Evolutionary conservation across 2,113 vertebrate species (phyloP), one percentile per base, ranked within the genome.

Genomic region (Syngnathus scovelli): DNA sequence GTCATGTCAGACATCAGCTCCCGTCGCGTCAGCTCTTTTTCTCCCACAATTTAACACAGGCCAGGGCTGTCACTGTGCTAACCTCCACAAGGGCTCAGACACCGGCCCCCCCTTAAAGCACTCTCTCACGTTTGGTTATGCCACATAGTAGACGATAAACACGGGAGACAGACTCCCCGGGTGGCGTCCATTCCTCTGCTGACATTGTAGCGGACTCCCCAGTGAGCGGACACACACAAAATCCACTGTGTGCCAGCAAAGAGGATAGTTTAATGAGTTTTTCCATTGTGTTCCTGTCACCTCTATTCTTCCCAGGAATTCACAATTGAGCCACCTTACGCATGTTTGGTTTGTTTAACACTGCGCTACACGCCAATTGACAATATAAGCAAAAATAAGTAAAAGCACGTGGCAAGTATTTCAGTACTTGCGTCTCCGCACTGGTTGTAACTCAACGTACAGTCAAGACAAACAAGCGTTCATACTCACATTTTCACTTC

Each of bases 1-100:
- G 90, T 92, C 89, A 83, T 93, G 90, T 93, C 92, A 94, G 91
- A 94, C 92, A 94, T 93, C 90, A 88, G 80, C 93, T 89, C 91
- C 87, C 89, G 89, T 88, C 88, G 92, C 70, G 88, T 84, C 89
- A 75, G 84, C 85, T 88, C 92, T 91, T 90, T 85, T 89, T 90
- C 82, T 71, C 72, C 52, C 83, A 87, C 87, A 88, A 89, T 90
- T 93, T 88, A 90, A 78, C 86, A 80, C 85, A 84, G 86, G 83
- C 86, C 89, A 91, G 89, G 27, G 79, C 88, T 92, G 88, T 94
- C 91, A 93, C 86, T 86, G 85, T 83, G 82, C 92, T 85, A 90
- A 90, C 83, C 88, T 83, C 84, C 82, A 69, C 79, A 75, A 76
- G 52, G 65, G 61, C 64, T 75, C 73, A 83, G 80, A 77, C 76